Percentiles rank a stretch among this genome's conserved stretches.
Evolutionary conservation across 1,140 invertebrate species (phyloP).

Genomic region (Drosophila tristis): DNA sequence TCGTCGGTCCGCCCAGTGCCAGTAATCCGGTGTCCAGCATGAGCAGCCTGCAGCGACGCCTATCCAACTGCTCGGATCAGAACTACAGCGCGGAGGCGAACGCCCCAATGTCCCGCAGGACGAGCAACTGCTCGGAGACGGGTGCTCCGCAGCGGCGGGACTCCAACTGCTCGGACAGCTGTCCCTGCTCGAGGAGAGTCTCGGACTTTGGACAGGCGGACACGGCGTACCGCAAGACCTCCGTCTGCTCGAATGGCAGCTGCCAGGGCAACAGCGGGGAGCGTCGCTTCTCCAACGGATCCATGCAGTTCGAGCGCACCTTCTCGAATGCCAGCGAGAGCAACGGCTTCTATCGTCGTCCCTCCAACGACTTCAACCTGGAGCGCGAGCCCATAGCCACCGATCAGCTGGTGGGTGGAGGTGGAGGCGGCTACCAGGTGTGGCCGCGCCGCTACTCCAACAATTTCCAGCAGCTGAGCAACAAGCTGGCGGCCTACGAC

Average conservation of each 20-base stretch:
- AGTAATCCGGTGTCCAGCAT: constrained; percentile 20
- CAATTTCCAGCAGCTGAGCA: constrained; percentile 78
- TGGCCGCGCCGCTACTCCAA: constrained; percentile 79
- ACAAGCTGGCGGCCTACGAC: constrained; percentile 77
- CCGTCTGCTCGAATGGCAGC: constrained; percentile 78
- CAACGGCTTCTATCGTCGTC: constrained; percentile 73
- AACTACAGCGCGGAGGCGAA: constrained; percentile 51
- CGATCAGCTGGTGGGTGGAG: constrained; percentile 75
- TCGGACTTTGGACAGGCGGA: constrained; percentile 70
- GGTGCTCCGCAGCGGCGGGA: constrained; percentile 68
- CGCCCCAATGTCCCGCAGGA: constrained; percentile 55
- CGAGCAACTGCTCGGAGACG: constrained; percentile 77
- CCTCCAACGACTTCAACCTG: constrained; percentile 77
- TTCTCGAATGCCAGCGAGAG: constrained; percentile 78
- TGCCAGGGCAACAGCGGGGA: constrained; percentile 57
- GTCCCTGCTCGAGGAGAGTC: constrained; percentile 73
- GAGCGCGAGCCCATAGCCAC: constrained; percentile 64
- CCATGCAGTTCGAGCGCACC: constrained; percentile 78
- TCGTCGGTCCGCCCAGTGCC: constrained; percentile 24
- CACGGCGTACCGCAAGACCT: constrained; percentile 66
- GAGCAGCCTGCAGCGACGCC: constrained; percentile 63
- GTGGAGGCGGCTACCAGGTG: constrained; percentile 77
- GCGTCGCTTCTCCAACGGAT: constrained; percentile 79
- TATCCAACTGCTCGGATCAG: constrained; percentile 79
- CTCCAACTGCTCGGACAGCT: constrained; percentile 82